phyloP scores from a whole-genome alignment of 2,113 vertebrate genomes.

The Nanorana parkeri region DNA sequence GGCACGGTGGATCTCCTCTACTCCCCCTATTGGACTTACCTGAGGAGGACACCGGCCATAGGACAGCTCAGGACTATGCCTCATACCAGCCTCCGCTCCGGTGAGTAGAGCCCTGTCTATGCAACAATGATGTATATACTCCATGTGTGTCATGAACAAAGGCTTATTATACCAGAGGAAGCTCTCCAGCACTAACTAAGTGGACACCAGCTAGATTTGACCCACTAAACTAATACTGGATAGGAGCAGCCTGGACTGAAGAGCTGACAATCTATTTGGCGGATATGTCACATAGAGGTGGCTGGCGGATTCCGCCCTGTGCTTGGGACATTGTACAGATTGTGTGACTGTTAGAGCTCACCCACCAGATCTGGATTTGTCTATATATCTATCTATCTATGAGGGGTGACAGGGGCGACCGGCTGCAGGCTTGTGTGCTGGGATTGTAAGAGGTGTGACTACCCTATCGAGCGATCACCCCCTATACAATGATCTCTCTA shows the following conservation, averaged over 20 bases:
- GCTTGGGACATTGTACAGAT: too few relatives aligned
- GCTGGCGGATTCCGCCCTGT: too few relatives aligned
- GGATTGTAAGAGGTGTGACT: too few relatives aligned
- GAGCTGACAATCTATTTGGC: not conserved
- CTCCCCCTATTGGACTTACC: not conserved
- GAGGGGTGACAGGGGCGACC: too few relatives aligned
- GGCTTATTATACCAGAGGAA: not conserved
- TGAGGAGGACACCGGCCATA: not conserved
- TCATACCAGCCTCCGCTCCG: slow-evolving; percentile 28
- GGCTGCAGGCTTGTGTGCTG: too few relatives aligned
- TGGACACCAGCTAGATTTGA: not conserved
- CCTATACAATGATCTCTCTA: too few relatives aligned
- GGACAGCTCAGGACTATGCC: slow-evolving; percentile 17
- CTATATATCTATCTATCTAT: too few relatives aligned
- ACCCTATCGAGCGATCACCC: too few relatives aligned
- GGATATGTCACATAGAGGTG: not conserved
- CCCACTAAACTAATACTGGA: not conserved
- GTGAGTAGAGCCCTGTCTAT: slow-evolving; percentile 4
- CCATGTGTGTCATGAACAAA: not conserved
- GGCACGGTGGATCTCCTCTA: not conserved
- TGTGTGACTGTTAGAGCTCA: too few relatives aligned
- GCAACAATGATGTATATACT: not conserved
- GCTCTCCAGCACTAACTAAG: not conserved
- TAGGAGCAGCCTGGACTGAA: not conserved
- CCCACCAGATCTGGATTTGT: too few relatives aligned